Conservation (phyloP, 2,888 invertebrate genomes). For the Apantesis nais region DNA sequence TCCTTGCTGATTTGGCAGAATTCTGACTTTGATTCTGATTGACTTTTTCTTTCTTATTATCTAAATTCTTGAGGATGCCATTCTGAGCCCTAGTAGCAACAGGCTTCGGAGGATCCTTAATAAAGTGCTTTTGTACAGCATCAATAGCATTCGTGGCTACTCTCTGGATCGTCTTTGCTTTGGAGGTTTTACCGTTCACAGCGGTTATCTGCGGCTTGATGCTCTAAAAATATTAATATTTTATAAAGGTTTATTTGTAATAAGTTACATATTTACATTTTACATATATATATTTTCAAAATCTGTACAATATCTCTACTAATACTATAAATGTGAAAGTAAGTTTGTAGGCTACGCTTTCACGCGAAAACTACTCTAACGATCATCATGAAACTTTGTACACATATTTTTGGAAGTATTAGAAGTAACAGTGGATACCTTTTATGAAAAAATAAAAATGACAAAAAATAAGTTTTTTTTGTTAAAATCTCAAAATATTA, state of each 20-base stretch:
- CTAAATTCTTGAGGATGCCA: conserved; percentile 78
- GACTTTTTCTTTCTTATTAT: conserved; percentile 61
- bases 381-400: no score
- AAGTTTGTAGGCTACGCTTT: no score
- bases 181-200: conserved; percentile 74
- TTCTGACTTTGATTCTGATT: conserved; percentile 70
- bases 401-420: no score
- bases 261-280: not conserved
- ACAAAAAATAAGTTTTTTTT: no score
- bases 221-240: conserved; percentile 63
- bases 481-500: no score
- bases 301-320: no score
- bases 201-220: conserved; percentile 67
- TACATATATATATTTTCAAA: no score
- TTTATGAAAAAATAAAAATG: no score
- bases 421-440: no score
- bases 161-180: conserved; percentile 76
- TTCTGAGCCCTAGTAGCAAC: conserved; percentile 70
- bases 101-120: conserved; percentile 70
- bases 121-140: conserved; percentile 74
- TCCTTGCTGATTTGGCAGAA: conserved; percentile 80
- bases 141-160: conserved; percentile 74
- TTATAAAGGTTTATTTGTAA: not conserved
- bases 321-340: no score
- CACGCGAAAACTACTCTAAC: no score